Percentiles rank a stretch among this genome's conserved stretches.
Evolutionary conservation across 2,888 invertebrate genomes (phyloP).

Genomic region (Vandiemenella viatica): DNA sequence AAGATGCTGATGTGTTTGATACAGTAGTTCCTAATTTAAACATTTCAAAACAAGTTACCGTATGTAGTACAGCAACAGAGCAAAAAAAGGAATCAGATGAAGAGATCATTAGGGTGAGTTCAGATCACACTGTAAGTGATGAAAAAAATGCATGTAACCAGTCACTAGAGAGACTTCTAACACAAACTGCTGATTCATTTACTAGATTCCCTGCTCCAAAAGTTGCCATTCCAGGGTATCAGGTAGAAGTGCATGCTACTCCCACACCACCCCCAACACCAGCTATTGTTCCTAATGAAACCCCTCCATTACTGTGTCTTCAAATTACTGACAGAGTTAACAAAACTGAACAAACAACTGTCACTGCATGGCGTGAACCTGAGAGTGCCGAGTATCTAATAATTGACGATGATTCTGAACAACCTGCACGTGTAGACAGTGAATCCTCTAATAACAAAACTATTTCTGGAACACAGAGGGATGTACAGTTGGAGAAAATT

Average conservation of each 20-base stretch:
- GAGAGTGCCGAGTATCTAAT: slow-evolving; percentile 20
- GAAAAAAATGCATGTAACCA: too few relatives aligned
- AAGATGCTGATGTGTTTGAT: slow-evolving; percentile 1
- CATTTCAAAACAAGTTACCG: background rate
- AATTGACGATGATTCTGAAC: background rate
- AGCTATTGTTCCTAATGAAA: slow-evolving; percentile 1
- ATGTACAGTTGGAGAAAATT: too few relatives aligned
- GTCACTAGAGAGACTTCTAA: slow-evolving; percentile 7
- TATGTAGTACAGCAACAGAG: background rate
- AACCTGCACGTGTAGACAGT: background rate
- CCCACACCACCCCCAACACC: slow-evolving; percentile 13
- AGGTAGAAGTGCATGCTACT: slow-evolving; percentile 8
- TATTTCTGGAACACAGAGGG: too few relatives aligned
- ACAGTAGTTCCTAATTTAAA: background rate
- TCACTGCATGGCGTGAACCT: slow-evolving; percentile 22
- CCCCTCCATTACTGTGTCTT: slow-evolving; percentile 17
- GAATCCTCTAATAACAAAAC: too few relatives aligned
- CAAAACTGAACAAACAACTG: slow-evolving; percentile 21
- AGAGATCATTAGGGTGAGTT: slow-evolving; percentile 16
- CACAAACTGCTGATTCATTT: slow-evolving; percentile 9
- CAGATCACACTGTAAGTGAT: background rate
- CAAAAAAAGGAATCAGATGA: slow-evolving; percentile 10
- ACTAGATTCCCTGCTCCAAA: slow-evolving; percentile 7
- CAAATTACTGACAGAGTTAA: slow-evolving; percentile 22
- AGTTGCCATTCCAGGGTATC: slow-evolving; percentile 2